Evolutionary conservation across 2,113 vertebrate genomes (phyloP).

Genomic region (Osmerus mordax): DNA sequence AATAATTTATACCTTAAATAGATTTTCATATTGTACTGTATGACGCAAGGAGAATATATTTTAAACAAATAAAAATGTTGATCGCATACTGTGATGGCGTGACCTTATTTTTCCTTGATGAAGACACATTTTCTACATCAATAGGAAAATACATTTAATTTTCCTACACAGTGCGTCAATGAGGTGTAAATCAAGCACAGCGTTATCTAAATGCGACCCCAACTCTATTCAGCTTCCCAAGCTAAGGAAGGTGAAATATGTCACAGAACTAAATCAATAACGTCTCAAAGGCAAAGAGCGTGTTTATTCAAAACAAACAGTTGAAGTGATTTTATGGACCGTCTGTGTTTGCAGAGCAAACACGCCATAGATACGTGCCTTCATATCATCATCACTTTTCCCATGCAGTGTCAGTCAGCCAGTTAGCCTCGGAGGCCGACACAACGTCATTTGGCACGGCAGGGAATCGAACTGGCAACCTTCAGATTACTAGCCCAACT

Average conservation of each 20-base stretch:
- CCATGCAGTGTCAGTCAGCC: too few relatives aligned
- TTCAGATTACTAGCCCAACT: too few relatives aligned
- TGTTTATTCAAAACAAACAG: slow-evolving; percentile 72
- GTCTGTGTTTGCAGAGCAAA: slow-evolving; percentile 74
- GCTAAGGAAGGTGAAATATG: neutral
- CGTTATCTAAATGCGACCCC: too few relatives aligned
- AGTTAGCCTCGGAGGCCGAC: too few relatives aligned
- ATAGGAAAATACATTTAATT: neutral
- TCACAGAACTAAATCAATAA: slow-evolving; percentile 38
- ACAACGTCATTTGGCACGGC: too few relatives aligned
- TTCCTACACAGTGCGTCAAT: too few relatives aligned
- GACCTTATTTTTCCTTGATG: neutral
- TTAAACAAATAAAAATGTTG: slow-evolving; percentile 60
- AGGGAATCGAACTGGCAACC: too few relatives aligned
- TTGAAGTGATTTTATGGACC: slow-evolving; percentile 72
- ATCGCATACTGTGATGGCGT: slow-evolving; percentile 18
- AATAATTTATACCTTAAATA: neutral
- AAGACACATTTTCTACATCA: too few relatives aligned
- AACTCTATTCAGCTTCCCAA: too few relatives aligned
- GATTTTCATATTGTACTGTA: slow-evolving; percentile 27
- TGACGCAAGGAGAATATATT: slow-evolving; percentile 51
- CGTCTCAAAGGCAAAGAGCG: slow-evolving; percentile 69
- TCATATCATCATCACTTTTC: slow-evolving; percentile 30
- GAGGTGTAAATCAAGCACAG: too few relatives aligned
- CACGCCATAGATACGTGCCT: slow-evolving; percentile 55